These are phyloP conservation scores for Galeopsomyia nigrocyanea DNA, from an alignment of 2,888 invertebrate species.

Conservation along the genomic window DNA sequence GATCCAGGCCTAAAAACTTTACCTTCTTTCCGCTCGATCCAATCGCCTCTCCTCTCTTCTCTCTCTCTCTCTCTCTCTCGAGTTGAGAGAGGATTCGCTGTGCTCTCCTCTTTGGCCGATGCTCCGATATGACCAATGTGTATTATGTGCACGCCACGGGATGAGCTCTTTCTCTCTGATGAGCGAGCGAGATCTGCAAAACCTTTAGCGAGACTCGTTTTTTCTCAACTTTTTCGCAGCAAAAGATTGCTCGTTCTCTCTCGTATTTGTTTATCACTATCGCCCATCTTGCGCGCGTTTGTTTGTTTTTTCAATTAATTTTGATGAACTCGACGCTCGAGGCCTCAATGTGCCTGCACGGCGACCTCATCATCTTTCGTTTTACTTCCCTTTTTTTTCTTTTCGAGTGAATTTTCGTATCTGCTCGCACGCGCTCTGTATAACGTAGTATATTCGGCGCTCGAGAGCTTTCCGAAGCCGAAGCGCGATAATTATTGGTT, in stretches of 20 bases:
- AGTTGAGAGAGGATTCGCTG: conserved; percentile 45
- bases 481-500: no score
- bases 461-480: no score
- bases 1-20: conserved; percentile 47
- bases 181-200: neutral
- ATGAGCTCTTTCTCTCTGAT: neutral
- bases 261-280: no score
- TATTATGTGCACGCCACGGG: conserved; percentile 48
- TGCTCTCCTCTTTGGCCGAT: conserved; percentile 39
- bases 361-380: no score
- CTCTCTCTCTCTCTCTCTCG: conserved; percentile 41
- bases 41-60: conserved; percentile 24
- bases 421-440: no score
- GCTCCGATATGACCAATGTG: conserved; percentile 51
- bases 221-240: neutral
- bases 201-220: neutral
- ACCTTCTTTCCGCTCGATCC: conserved; percentile 44
- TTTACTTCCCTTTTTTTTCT: no score
- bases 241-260: neutral
- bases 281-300: no score
- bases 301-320: no score
- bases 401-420: no score
- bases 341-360: no score
- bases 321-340: no score
- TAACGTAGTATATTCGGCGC: no score